Conservation (phyloP, 92 coral and sea anemone genomes). For the Blastomussa wellsi region DNA sequence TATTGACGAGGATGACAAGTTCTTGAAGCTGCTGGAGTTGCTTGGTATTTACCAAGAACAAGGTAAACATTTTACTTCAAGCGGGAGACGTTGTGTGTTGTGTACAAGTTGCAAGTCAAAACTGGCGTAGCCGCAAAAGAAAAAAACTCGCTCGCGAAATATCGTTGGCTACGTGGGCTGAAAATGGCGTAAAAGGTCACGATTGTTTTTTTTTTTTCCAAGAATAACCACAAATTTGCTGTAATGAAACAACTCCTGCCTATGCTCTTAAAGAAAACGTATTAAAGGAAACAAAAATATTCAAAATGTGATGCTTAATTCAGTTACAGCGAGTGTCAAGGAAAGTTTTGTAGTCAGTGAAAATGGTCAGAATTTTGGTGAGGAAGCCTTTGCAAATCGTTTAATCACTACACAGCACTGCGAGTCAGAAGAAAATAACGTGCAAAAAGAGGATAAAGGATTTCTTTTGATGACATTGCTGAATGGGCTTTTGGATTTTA, state of each 20-base stretch:
- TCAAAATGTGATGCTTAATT: not conserved
- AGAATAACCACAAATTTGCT: not conserved
- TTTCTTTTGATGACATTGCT: not conserved
- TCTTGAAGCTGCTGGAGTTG: conserved; percentile 86
- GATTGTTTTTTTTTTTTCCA: not conserved
- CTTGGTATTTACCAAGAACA: conserved; percentile 91
- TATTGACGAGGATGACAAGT: conserved; percentile 93
- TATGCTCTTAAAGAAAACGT: not conserved
- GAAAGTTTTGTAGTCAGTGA: not conserved
- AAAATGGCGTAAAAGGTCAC: too few relatives aligned
- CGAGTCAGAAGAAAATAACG: too few relatives aligned
- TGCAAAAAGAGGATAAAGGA: too few relatives aligned
- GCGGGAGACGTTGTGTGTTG: not conserved
- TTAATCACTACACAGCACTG: too few relatives aligned
- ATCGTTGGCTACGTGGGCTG: too few relatives aligned
- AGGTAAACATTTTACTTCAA: conserved; percentile 48
- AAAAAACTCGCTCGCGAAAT: too few relatives aligned
- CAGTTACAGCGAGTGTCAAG: not conserved
- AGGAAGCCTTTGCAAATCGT: not conserved
- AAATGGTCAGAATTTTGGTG: too few relatives aligned
- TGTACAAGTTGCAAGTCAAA: not conserved
- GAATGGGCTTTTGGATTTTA: not conserved
- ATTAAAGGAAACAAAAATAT: not conserved
- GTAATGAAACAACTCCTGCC: not conserved
- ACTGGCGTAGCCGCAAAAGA: not conserved